phyloP scores from a whole-genome alignment of 2,797 vertebrate species.

The Oryzias dopingdopingensis region DNA sequence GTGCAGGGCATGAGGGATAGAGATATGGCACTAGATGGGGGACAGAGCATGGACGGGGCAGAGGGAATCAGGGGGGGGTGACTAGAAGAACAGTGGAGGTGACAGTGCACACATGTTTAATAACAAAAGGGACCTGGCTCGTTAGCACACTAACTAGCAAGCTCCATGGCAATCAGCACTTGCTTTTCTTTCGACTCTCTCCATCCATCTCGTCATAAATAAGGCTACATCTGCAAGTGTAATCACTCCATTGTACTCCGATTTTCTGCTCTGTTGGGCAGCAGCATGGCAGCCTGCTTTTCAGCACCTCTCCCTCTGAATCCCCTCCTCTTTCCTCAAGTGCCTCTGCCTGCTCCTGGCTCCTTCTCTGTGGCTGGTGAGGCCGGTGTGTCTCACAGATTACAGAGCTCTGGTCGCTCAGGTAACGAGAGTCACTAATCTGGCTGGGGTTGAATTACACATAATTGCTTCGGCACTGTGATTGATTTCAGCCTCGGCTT shows the following conservation, averaged over 20 bases:
- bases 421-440: slow-evolving; percentile 98
- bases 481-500: slow-evolving; percentile 97
- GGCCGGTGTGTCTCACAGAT: slow-evolving; percentile 66
- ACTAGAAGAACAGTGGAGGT: slow-evolving; percentile 39
- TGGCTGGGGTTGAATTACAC: slow-evolving; percentile 93
- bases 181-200: slow-evolving; percentile 44
- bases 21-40: slow-evolving; percentile 64
- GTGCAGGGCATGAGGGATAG: slow-evolving; percentile 71
- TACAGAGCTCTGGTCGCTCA: slow-evolving; percentile 85
- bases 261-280: slow-evolving; percentile 98
- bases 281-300: slow-evolving; percentile 83
- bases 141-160: slow-evolving; percentile 67
- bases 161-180: slow-evolving; percentile 59
- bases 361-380: slow-evolving; percentile 46
- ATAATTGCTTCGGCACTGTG: slow-evolving; percentile 96
- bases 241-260: slow-evolving; percentile 94
- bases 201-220: slow-evolving; percentile 70
- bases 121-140: slow-evolving; percentile 68
- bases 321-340: slow-evolving; percentile 55
- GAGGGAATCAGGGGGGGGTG: slow-evolving; percentile 18
- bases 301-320: slow-evolving; percentile 77
- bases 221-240: slow-evolving; percentile 98
- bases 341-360: slow-evolving; percentile 83
- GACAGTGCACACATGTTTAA: slow-evolving; percentile 60
- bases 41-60: slow-evolving; percentile 23